phyloP scores from a whole-genome alignment of 2,888 invertebrate species.

The Macropis europaea region DNA sequence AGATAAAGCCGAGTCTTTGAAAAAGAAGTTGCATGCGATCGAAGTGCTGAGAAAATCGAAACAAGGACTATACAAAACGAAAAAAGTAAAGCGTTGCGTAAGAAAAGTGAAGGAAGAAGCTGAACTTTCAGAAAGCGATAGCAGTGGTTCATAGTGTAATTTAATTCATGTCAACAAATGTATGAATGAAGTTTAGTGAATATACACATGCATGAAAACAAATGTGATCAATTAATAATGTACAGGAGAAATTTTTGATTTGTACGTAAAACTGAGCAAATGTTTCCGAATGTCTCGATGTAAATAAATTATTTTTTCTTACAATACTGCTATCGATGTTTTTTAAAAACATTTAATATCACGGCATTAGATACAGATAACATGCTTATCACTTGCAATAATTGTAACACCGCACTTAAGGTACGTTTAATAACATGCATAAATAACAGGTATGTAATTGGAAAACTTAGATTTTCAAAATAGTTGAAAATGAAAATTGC shows the following conservation, averaged over 20 bases:
- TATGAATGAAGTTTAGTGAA: neutral
- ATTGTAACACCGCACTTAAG: neutral
- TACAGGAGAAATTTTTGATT: neutral
- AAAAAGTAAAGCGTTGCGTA: slow-evolving; percentile 78
- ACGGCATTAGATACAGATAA: neutral
- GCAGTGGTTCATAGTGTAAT: slow-evolving; percentile 55
- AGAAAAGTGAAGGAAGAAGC: slow-evolving; percentile 83
- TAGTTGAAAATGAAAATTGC: neutral
- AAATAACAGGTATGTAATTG: neutral
- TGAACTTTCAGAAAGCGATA: slow-evolving; percentile 85
- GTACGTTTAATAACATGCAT: neutral
- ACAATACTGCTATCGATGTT: neutral
- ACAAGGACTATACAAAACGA: slow-evolving; percentile 82
- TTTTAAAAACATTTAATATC: neutral
- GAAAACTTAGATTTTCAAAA: too few relatives aligned
- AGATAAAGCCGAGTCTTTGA: slow-evolving; percentile 84
- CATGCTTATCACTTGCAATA: neutral
- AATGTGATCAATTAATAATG: neutral
- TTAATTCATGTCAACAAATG: neutral
- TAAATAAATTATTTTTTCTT: slow-evolving; percentile 41
- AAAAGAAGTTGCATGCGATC: slow-evolving; percentile 88
- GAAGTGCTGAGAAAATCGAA: slow-evolving; percentile 86
- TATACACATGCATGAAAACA: neutral
- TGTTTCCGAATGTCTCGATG: neutral
- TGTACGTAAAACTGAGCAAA: neutral